These are phyloP conservation scores for Stictonetta naevosa DNA, from an alignment of 2,113 vertebrate species.

Conservation along the genomic window DNA sequence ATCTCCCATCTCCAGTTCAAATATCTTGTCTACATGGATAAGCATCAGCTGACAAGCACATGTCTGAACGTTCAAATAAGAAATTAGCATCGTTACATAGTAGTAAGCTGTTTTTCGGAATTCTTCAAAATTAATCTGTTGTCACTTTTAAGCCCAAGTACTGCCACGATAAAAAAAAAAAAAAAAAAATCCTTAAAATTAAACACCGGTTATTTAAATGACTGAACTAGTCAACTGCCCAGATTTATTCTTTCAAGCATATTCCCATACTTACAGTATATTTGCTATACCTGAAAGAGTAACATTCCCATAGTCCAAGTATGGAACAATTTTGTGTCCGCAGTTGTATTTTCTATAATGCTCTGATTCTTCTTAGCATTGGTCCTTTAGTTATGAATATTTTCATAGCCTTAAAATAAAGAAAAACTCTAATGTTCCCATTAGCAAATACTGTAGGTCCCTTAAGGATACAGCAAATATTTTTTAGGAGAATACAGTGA, in stretches of 20 bases:
- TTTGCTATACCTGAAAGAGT: neutral
- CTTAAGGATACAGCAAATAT: neutral
- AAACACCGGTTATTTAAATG: neutral
- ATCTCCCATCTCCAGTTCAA: neutral
- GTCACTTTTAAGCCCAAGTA: slow-evolving; percentile 34
- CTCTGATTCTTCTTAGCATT: neutral
- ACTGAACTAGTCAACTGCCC: neutral
- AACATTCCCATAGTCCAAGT: neutral
- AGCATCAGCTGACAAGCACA: slow-evolving; percentile 17
- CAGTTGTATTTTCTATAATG: neutral
- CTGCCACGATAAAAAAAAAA: neutral
- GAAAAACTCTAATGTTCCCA: neutral
- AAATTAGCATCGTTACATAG: slow-evolving; percentile 28
- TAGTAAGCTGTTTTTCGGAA: slow-evolving; percentile 51
- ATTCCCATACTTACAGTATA: neutral
- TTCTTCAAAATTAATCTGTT: slow-evolving; percentile 33
- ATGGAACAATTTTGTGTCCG: neutral
- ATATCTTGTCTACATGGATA: neutral
- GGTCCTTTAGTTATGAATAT: neutral
- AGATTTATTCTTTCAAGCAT: neutral
- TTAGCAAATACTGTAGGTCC: neutral
- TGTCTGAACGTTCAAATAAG: neutral
- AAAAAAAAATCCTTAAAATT: slow-evolving; percentile 13
- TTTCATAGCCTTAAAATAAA: neutral
- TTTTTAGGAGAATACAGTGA: slow-evolving; percentile 24